Conservation (phyloP, 1,140 invertebrate species). For the Brachionus rubens region DNA sequence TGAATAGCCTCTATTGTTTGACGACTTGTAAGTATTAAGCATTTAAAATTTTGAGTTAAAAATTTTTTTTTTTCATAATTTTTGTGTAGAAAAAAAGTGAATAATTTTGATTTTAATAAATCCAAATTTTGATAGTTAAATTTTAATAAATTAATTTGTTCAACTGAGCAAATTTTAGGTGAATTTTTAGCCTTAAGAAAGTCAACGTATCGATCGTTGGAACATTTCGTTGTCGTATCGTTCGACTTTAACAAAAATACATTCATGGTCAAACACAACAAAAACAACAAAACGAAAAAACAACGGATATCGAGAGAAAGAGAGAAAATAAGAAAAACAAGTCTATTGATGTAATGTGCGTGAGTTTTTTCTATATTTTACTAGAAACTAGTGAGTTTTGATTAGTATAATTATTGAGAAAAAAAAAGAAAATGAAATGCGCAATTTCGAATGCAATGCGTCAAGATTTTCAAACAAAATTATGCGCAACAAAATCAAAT, state of each 20-base stretch:
- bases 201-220: slow-evolving; percentile 3
- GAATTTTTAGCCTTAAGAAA: neutral
- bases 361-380: too few relatives aligned
- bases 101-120: slow-evolving; percentile 38
- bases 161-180: neutral
- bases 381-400: too few relatives aligned
- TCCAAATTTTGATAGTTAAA: slow-evolving; percentile 31
- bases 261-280: neutral
- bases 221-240: neutral
- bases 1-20: slow-evolving; percentile 15
- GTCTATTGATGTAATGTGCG: too few relatives aligned
- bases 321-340: too few relatives aligned
- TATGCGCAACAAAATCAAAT: too few relatives aligned
- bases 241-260: slow-evolving; percentile 1
- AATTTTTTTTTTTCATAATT: slow-evolving; percentile 38
- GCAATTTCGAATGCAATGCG: too few relatives aligned
- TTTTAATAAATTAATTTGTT: slow-evolving; percentile 24
- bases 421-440: too few relatives aligned
- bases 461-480: too few relatives aligned
- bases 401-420: too few relatives aligned
- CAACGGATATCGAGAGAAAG: too few relatives aligned
- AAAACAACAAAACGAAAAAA: too few relatives aligned
- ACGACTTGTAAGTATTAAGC: slow-evolving; percentile 10
- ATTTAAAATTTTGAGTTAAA: neutral
- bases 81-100: neutral